Evolutionary conservation across 1,140 invertebrate species (phyloP).

Genomic region (Zaprionus ghesquierei): DNA sequence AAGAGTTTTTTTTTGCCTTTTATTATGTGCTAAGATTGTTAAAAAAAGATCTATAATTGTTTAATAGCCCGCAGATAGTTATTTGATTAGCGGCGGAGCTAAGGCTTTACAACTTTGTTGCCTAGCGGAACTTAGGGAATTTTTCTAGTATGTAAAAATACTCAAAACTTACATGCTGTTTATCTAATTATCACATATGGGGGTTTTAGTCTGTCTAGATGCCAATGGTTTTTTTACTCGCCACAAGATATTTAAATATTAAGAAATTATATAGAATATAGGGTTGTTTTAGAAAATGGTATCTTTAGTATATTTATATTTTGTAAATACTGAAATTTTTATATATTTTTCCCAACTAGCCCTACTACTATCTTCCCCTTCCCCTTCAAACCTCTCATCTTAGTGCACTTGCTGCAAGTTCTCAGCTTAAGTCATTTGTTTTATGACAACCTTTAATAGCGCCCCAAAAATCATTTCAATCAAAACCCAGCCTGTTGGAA

Average conservation of each 20-base stretch:
- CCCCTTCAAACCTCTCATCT: no score
- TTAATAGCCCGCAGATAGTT: slow-evolving; percentile 41
- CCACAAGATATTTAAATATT: no score
- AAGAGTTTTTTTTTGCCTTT: slow-evolving; percentile 28
- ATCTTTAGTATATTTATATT: no score
- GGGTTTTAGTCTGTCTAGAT: no score
- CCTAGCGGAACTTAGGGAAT: no score
- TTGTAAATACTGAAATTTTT: no score
- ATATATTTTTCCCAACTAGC: no score
- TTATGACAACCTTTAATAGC: no score
- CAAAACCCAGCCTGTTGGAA: slow-evolving; percentile 29
- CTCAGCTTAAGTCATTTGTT: slow-evolving; percentile 48
- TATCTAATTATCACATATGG: neutral
- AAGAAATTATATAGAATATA: no score
- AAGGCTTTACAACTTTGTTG: slow-evolving; percentile 42
- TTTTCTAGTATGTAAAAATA: neutral
- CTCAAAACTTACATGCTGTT: neutral
- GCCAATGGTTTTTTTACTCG: no score
- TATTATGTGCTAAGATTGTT: slow-evolving; percentile 63
- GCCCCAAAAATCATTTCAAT: neutral
- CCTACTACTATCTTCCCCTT: no score
- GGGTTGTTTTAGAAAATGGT: no score
- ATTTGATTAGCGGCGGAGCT: slow-evolving; percentile 30
- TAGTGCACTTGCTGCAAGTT: slow-evolving; percentile 24
- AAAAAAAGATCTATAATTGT: slow-evolving; percentile 55